These are phyloP conservation scores for Pteria penguin DNA, from an alignment of 2,888 invertebrate species.

Conservation along the genomic window DNA sequence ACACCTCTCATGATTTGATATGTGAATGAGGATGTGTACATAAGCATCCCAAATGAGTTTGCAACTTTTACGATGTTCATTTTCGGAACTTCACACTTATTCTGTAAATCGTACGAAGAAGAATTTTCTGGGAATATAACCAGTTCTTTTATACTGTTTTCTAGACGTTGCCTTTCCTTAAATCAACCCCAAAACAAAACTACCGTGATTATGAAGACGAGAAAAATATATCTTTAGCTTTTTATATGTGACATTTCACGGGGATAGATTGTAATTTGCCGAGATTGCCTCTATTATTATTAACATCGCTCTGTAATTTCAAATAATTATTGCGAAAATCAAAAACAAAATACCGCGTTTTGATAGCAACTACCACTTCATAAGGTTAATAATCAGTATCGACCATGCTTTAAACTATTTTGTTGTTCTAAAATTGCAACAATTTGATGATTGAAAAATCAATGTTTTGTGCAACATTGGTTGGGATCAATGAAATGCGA, in stretches of 20 bases:
- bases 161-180: conserved; percentile 1
- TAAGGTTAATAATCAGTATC: neutral
- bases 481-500: neutral
- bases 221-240: conserved; percentile 27
- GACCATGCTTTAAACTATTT: neutral
- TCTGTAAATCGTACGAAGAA: too few relatives aligned
- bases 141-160: too few relatives aligned
- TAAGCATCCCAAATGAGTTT: too few relatives aligned
- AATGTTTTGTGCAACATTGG: neutral
- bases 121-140: too few relatives aligned
- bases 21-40: too few relatives aligned
- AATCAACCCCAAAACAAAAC: conserved; percentile 18
- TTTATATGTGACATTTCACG: conserved; percentile 34
- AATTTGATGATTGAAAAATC: neutral
- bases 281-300: conserved; percentile 30
- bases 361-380: conserved; percentile 11
- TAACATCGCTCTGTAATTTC: conserved; percentile 34
- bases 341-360: conserved; percentile 33
- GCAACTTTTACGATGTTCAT: too few relatives aligned
- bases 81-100: too few relatives aligned
- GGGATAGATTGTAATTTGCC: conserved; percentile 29
- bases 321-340: conserved; percentile 37
- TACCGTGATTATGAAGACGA: conserved; percentile 30
- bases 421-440: neutral
- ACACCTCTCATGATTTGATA: too few relatives aligned